These are phyloP conservation scores for Plemyria rubiginata DNA, from an alignment of 2,888 invertebrate genomes.

Conservation along the genomic window DNA sequence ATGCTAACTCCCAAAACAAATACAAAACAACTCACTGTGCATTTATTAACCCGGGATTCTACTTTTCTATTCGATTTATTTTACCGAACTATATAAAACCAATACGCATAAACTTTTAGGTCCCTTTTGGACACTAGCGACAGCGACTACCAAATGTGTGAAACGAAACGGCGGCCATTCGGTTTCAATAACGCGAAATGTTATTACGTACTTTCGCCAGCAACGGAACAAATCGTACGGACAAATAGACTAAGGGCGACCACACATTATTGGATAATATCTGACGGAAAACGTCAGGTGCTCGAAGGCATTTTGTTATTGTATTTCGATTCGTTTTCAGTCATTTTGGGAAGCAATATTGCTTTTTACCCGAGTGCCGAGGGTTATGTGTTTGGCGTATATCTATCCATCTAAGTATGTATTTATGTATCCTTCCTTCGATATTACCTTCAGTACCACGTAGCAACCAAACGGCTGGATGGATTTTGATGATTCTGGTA, in stretches of 20 bases:
- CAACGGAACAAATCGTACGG: constrained; percentile 31
- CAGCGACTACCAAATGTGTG: constrained; percentile 23
- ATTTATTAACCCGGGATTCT: neutral
- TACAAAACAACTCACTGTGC: neutral
- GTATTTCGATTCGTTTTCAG: neutral
- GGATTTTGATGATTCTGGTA: too few relatives aligned
- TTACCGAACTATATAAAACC: constrained; percentile 16
- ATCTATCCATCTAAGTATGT: too few relatives aligned
- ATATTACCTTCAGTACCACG: too few relatives aligned
- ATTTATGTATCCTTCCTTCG: too few relatives aligned
- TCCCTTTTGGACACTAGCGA: constrained; percentile 20
- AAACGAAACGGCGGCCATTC: constrained; percentile 29
- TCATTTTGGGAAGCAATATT: too few relatives aligned
- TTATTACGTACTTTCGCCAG: constrained; percentile 35
- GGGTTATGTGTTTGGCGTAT: too few relatives aligned
- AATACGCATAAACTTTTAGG: constrained; percentile 22
- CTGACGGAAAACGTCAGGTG: neutral
- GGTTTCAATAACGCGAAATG: constrained; percentile 41
- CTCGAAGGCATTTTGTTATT: neutral
- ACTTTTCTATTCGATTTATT: constrained; percentile 20
- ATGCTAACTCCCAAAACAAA: neutral
- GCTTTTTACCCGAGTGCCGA: too few relatives aligned
- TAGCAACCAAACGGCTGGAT: too few relatives aligned
- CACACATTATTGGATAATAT: neutral
- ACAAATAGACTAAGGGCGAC: constrained; percentile 24